phyloP scores from a whole-genome alignment of 2,113 vertebrate genomes.

The Microtus richardsoni region DNA sequence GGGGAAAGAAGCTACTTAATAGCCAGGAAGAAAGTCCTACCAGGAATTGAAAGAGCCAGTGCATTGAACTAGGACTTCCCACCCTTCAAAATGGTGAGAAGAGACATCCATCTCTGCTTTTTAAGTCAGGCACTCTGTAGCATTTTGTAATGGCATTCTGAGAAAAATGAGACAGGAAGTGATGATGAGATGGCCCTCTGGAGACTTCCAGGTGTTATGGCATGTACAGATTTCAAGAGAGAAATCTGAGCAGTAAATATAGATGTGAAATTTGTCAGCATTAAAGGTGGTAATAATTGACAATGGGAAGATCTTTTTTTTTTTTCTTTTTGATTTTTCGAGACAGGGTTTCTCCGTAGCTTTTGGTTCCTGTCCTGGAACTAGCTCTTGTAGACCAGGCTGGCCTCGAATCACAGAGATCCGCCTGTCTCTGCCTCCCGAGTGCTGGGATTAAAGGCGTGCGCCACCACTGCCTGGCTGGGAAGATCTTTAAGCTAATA shows the following conservation, averaged over 20 bases:
- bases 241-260: background rate
- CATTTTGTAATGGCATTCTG: background rate
- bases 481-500: background rate
- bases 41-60: background rate
- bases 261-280: constrained; percentile 13
- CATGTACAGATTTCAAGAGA: background rate
- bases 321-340: too few species aligned
- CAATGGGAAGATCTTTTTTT: background rate
- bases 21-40: background rate
- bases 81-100: background rate
- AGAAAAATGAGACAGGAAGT: background rate
- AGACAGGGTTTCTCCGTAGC: too few species aligned
- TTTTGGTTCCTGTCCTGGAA: too few species aligned
- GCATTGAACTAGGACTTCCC: background rate
- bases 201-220: background rate
- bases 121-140: background rate
- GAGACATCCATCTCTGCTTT: background rate
- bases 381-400: too few species aligned
- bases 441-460: too few species aligned
- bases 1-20: background rate
- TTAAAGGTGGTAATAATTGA: constrained; percentile 2
- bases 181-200: background rate
- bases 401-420: too few species aligned
- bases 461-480: too few species aligned
- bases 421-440: too few species aligned